A percentile compares a stretch with the other conserved stretches of the same genome.
phyloP scores from a whole-genome alignment of 2,888 invertebrate species.

The Eustalomyia histrio region DNA sequence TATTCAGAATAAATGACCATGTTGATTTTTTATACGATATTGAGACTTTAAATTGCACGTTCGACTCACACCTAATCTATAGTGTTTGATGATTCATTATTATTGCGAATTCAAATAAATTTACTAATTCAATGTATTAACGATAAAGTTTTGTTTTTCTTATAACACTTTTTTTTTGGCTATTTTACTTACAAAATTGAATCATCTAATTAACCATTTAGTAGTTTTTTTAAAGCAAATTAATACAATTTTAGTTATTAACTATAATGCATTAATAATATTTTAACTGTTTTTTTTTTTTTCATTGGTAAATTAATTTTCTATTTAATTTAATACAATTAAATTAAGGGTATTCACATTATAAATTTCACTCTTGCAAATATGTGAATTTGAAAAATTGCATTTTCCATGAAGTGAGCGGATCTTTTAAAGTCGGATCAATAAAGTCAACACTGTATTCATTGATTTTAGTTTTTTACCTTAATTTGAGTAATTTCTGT shows the following conservation, averaged over 20 bases:
- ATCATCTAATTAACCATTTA: neutral
- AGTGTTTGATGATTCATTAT: constrained; percentile 3
- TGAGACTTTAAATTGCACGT: neutral
- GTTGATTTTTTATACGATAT: neutral
- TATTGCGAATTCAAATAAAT: neutral
- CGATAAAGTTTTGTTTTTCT: neutral
- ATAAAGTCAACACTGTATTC: too few relatives aligned
- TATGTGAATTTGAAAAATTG: too few relatives aligned
- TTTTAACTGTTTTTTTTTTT: too few relatives aligned
- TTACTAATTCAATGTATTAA: neutral
- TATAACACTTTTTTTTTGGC: neutral
- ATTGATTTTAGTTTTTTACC: too few relatives aligned
- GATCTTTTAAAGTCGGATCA: too few relatives aligned
- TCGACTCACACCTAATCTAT: neutral
- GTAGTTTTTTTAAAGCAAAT: neutral
- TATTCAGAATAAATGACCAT: constrained; percentile 6
- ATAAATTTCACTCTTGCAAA: too few relatives aligned
- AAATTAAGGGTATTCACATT: too few relatives aligned
- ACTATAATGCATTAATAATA: too few relatives aligned
- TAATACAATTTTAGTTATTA: too few relatives aligned
- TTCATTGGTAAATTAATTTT: too few relatives aligned
- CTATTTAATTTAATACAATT: neutral
- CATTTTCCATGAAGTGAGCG: too few relatives aligned
- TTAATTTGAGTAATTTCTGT: too few relatives aligned
- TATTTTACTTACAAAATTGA: constrained; percentile 14